These are phyloP conservation scores for Tetrao urogallus DNA, from an alignment of 2,113 vertebrate genomes.

Conservation along the genomic window DNA sequence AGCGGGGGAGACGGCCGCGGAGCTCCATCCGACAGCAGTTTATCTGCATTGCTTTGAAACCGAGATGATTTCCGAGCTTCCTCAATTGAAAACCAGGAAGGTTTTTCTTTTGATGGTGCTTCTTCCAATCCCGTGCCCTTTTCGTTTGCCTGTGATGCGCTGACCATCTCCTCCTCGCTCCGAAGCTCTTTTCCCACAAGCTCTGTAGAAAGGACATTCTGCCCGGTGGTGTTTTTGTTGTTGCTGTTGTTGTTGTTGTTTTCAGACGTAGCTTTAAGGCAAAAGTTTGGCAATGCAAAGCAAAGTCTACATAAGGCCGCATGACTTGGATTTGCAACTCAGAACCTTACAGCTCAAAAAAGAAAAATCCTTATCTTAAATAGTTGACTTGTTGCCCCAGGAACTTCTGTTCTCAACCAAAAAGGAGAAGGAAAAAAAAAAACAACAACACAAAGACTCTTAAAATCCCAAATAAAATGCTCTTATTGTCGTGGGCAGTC, in stretches of 20 bases:
- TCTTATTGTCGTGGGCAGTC: conserved; percentile 27
- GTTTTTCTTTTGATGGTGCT: background rate
- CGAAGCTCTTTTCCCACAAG: background rate
- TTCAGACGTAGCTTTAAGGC: conserved; percentile 89
- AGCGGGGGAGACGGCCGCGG: background rate
- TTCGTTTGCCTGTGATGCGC: background rate
- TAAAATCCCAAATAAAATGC: conserved; percentile 51
- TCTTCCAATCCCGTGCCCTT: background rate
- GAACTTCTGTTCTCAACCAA: background rate
- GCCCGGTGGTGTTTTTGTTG: conserved; percentile 52
- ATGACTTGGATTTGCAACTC: conserved; percentile 80
- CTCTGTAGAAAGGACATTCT: conserved; percentile 65
- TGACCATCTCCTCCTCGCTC: background rate
- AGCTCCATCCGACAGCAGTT: conserved; percentile 24
- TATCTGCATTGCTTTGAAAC: conserved; percentile 58
- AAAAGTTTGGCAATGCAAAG: conserved; percentile 89
- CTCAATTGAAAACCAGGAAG: background rate
- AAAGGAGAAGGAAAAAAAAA: background rate
- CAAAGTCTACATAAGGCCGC: conserved; percentile 94
- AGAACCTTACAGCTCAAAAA: conserved; percentile 71
- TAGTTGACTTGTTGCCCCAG: conserved; percentile 25
- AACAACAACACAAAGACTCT: background rate
- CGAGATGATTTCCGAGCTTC: background rate
- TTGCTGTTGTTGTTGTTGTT: background rate
- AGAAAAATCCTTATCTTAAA: conserved; percentile 24